Base-by-base conservation (phyloP, 1,140 invertebrate species). In the Pseudomyrmex pallidus region DNA sequence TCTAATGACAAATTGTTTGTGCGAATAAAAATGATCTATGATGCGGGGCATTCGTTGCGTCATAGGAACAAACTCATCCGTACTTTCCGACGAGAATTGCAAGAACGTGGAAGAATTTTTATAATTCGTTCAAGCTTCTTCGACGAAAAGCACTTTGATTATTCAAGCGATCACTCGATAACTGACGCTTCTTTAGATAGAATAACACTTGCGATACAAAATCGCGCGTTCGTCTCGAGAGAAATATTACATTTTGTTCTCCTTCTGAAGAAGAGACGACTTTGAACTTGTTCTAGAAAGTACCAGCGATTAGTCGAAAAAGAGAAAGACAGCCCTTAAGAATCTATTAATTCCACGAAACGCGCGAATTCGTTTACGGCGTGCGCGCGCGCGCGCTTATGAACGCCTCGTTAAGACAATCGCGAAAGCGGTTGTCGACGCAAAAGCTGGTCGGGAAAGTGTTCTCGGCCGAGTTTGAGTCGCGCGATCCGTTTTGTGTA, bases 391-490 rank as follows among this genome's bases (percentile, higher is more conserved):
- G 13, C 72, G 61, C 59, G 48, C 52, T 76, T 67, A 76, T 59
- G 15, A 83, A 57, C 62, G n/a, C 4, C 54, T 83, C 54, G 82
- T 80, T 83, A 82, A 83, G 84, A 82, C 80, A 85, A 74, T 52
- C 84, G 86, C 84, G 73, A 87, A 87, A 87, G 83, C 68, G 84
- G 54, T 35, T 35, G 35, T 64, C 63, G 76, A 73, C 57, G 64
- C 57, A 72, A 70, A 61, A 74, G 68, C 59, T 48, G 50, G 8
- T 1, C 70, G 61, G 70, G 80, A 82, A 82, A 82, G 68, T 82
- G 22, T 35, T 35, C 68, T 20, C 35, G 44, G 20, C 25, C 54
- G 64, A 72, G 54, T 80, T 78, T 44, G 50, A 66, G 44, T 3
- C 62, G 50, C 13, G 8, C 17, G 56, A 44, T 61, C 25, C 44